Evolutionary conservation across 2,113 vertebrate species (phyloP).

Genomic region (Pachycephala philippinensis): DNA sequence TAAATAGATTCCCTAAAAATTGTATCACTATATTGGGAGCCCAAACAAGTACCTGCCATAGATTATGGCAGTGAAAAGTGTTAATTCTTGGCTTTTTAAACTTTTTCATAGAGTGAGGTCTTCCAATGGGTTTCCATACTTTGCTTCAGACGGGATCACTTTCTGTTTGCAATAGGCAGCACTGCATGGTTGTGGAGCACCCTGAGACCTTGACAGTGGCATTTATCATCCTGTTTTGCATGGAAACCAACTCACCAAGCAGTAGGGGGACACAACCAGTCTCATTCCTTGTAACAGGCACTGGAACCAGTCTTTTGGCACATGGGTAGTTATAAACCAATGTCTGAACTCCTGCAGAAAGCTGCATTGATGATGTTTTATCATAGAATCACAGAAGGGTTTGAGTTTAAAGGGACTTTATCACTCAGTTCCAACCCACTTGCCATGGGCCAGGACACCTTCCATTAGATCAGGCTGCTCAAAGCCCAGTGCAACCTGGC

Average conservation of each 20-base stretch:
- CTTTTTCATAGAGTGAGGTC: neutral
- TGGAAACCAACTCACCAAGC: neutral
- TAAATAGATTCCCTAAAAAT: neutral
- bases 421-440: neutral
- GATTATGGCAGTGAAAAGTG: neutral
- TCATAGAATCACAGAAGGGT: neutral
- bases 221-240: neutral
- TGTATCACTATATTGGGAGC: neutral
- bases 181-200: neutral
- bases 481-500: neutral
- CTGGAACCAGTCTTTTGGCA: rapidly evolving
- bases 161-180: neutral
- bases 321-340: neutral
- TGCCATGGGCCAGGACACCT: neutral
- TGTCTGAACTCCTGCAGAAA: neutral
- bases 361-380: neutral
- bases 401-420: neutral
- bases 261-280: rapidly evolving
- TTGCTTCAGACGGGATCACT: neutral
- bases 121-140: neutral
- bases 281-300: neutral
- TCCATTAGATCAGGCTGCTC: neutral
- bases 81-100: neutral
- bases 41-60: neutral
- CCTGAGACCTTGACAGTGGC: neutral